phyloP scores from a whole-genome alignment of 1,140 invertebrate genomes.

The Chlorops oryzae region DNA sequence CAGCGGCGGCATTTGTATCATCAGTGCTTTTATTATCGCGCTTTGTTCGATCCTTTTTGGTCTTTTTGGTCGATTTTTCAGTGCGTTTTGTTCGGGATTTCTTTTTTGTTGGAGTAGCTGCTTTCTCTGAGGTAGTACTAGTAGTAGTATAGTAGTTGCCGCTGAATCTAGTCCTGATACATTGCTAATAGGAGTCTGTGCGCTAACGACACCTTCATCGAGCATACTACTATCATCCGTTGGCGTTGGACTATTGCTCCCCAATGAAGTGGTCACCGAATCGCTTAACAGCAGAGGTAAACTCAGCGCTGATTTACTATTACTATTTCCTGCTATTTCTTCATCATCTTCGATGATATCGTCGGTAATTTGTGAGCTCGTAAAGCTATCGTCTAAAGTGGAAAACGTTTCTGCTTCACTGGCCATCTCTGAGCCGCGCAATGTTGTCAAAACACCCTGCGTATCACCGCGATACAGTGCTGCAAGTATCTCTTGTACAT shows the following conservation, averaged over 20 bases:
- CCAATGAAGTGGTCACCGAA: slow-evolving; percentile 38
- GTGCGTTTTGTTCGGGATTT: slow-evolving; percentile 33
- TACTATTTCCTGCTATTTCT: slow-evolving; percentile 11
- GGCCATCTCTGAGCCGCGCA: slow-evolving; percentile 20
- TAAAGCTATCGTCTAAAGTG: neutral
- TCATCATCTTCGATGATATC: slow-evolving; percentile 10
- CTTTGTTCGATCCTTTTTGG: slow-evolving; percentile 25
- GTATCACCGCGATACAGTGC: slow-evolving; percentile 44
- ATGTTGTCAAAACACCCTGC: slow-evolving; percentile 33
- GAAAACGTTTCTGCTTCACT: slow-evolving; percentile 7
- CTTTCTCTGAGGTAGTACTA: neutral
- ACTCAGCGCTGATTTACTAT: slow-evolving; percentile 23
- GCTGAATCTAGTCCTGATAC: neutral
- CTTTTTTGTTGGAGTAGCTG: slow-evolving; percentile 22
- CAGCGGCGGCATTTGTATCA: slow-evolving; percentile 1
- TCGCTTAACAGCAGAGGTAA: slow-evolving; percentile 35
- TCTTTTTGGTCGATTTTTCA: slow-evolving; percentile 11
- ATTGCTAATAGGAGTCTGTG: slow-evolving; percentile 8
- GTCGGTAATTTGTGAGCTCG: slow-evolving; percentile 9
- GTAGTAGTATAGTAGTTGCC: neutral
- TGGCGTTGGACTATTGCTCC: slow-evolving; percentile 43
- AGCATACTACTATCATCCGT: slow-evolving; percentile 44
- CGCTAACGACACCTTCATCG: slow-evolving; percentile 27
- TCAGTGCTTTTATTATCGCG: slow-evolving; percentile 16
- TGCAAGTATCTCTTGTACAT: slow-evolving; percentile 43